Base-by-base conservation (phyloP, 2,888 invertebrate species). In the Eupithecia abbreviata region DNA sequence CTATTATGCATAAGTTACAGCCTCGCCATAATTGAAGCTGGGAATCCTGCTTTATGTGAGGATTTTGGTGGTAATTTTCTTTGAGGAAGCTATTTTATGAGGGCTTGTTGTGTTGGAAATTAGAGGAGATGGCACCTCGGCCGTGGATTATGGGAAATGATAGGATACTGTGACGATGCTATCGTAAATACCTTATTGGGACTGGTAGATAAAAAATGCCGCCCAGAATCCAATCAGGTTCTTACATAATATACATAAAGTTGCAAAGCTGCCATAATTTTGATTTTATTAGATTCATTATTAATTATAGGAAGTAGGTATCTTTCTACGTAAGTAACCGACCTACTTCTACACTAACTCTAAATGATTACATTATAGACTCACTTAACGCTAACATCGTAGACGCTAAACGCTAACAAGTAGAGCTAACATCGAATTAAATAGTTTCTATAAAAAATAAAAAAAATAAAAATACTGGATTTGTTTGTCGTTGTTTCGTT, bases 1-100 rank as follows among this genome's bases (percentile, higher is more conserved):
- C 58, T 74, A 72, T 69, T 79, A 76, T 71, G 76, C 79, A 74
- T 77, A 77, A 73, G 69, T 77, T 75, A 79, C 71, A 69, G 71
- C 55, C 73, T 75, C 69, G 7, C 71, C 75, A 65, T 75, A 77
- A 77, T 79, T 79, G 76, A 79, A 79, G 66, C 67, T 15, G 55
- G 68, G 73, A 71, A 65, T 70, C 70, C 79, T 55, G 71, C 47
- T 76, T 78, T 75, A 78, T 78, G 73, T 68, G 67, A 49, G 71
- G 75, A 78, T 78, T 75, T 73, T 68, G 70, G 55, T 77, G 10
- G 58, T 58, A 77, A 77, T 74, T 77, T 77, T 58, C 72, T 72
- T 74, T 30, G 45, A 47, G 45, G 18, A 4, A 45, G 68, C 42
- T n/a, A 45, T 13, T 69, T 69, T 69, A 47, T 65, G 62, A 30